Evolutionary conservation across 2,113 vertebrate species (phyloP), one percentile per base, ranked within the genome.

Genomic region (Semnopithecus entellus): DNA sequence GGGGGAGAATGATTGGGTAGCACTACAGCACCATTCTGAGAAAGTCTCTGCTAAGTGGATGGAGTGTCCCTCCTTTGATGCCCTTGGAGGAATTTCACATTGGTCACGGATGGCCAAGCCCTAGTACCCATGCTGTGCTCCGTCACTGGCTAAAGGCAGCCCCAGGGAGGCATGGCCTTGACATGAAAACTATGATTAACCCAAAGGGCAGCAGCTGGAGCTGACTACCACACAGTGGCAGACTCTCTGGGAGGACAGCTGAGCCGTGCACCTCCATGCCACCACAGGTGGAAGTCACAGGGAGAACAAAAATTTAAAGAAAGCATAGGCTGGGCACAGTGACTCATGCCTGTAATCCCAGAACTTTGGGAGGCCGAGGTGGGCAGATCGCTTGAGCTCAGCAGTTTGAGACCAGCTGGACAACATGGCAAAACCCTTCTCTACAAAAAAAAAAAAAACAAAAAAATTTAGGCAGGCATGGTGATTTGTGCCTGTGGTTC

Each of bases 261-360:
- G n/a, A 50, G 23, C 1, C 0, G 45, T 4, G 5, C 17, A 8
- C 20, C 52, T 25, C 43, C 18, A n/a, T 25, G 35, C 50, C 50
- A 68, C 80, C 61, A 23, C 5, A 9, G 10, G 13, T 73, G 48
- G 18, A 32, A 75, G 73, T 43, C 30, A 50, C 35, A 87, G 27
- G 66, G 48, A 25, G 25, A 50, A 25, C 25, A 20, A 23, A 40
- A 70, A 38, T 32, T 52, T 87, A 50, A 86, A 82, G 94, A 23
- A 87, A 55, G 61, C 61, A 64, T 30, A 64, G 61, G 5, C 61
- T 64, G 61, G 61, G 61, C 61, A 64, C 27, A 27, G 61, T 64
- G 61, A 27, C 61, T 64, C 12, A 30, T 6, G 27, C 61, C 61
- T 30, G 2, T 64, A 64, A 14, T 64, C 12, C 61, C 27, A 64